These are phyloP conservation scores for Ochropacha duplaris DNA, from an alignment of 2,888 invertebrate genomes.

Conservation along the genomic window DNA sequence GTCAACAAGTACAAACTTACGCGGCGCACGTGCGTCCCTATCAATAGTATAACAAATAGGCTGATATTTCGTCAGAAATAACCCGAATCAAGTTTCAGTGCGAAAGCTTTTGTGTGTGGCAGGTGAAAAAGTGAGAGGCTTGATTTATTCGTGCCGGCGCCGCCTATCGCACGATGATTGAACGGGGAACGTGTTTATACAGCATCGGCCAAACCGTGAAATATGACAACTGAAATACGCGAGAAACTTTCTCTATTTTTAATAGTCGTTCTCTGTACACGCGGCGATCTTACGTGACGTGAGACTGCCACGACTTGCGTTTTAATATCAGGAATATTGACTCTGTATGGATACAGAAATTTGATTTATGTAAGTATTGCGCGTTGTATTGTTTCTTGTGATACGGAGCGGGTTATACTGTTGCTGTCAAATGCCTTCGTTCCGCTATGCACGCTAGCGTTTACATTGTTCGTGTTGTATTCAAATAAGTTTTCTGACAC, in stretches of 20 bases:
- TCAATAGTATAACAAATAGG: slow-evolving; percentile 83
- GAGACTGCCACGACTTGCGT: slow-evolving; percentile 47
- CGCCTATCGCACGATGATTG: slow-evolving; percentile 79
- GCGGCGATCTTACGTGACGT: slow-evolving; percentile 45
- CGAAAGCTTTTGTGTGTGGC: slow-evolving; percentile 82
- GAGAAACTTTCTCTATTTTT: slow-evolving; percentile 49
- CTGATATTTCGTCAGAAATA: slow-evolving; percentile 83
- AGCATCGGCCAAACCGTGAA: slow-evolving; percentile 69
- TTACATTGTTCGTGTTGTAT: slow-evolving; percentile 42
- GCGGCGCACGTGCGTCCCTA: slow-evolving; percentile 77
- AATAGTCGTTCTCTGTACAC: slow-evolving; percentile 38
- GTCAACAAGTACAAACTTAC: slow-evolving; percentile 81
- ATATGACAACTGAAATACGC: slow-evolving; percentile 74
- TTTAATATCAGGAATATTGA: slow-evolving; percentile 62
- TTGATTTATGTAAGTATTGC: slow-evolving; percentile 67
- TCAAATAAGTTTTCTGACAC: slow-evolving; percentile 45
- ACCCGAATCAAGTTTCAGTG: slow-evolving; percentile 82
- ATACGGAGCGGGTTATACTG: slow-evolving; percentile 55
- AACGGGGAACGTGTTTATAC: slow-evolving; percentile 80
- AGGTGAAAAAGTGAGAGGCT: slow-evolving; percentile 82
- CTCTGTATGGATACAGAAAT: slow-evolving; percentile 53
- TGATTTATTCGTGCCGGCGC: slow-evolving; percentile 81
- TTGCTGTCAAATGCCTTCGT: slow-evolving; percentile 62
- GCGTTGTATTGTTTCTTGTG: slow-evolving; percentile 64
- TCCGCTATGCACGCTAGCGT: slow-evolving; percentile 42